Evolutionary conservation across 2,113 vertebrate species (phyloP).

Genomic region (Solea senegalensis): DNA sequence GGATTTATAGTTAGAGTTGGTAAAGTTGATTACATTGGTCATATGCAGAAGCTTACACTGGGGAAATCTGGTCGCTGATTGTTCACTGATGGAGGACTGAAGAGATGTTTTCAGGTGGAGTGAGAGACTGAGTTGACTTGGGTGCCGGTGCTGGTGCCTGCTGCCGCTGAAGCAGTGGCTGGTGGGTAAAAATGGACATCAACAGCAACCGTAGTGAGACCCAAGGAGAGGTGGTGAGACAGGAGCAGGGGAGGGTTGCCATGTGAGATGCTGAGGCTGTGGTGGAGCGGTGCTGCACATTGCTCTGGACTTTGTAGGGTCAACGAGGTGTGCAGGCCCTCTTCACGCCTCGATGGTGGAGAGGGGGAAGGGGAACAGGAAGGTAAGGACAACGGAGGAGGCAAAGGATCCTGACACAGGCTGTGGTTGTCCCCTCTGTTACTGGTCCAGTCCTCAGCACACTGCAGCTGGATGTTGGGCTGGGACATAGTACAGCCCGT

Average conservation of each 20-base stretch:
- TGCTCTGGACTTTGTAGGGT: slow-evolving; percentile 74
- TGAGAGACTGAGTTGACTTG: slow-evolving; percentile 46
- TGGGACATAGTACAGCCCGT: slow-evolving; percentile 62
- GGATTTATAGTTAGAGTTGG: not conserved
- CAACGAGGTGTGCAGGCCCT: slow-evolving; percentile 73
- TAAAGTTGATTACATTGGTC: not conserved
- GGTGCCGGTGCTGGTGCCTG: slow-evolving; percentile 44
- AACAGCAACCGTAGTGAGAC: slow-evolving; percentile 78
- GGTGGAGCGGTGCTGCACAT: slow-evolving; percentile 65
- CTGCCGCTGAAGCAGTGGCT: slow-evolving; percentile 39
- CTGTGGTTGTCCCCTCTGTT: slow-evolving; percentile 62
- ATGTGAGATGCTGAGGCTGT: slow-evolving; percentile 78
- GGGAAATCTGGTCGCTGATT: slow-evolving; percentile 42
- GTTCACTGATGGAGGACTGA: slow-evolving; percentile 54
- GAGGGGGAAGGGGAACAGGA: slow-evolving; percentile 49
- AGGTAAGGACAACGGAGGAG: slow-evolving; percentile 62
- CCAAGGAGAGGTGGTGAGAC: slow-evolving; percentile 79
- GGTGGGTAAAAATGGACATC: slow-evolving; percentile 79
- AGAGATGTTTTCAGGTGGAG: slow-evolving; percentile 42
- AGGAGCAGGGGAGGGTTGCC: slow-evolving; percentile 73
- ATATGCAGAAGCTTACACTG: slow-evolving; percentile 36
- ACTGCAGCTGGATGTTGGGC: slow-evolving; percentile 75
- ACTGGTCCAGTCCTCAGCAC: slow-evolving; percentile 73
- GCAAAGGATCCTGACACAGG: slow-evolving; percentile 63
- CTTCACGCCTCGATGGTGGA: slow-evolving; percentile 50